Conservation (phyloP, 2,797 vertebrate species). For the Helicolenus hilgendorfi region DNA sequence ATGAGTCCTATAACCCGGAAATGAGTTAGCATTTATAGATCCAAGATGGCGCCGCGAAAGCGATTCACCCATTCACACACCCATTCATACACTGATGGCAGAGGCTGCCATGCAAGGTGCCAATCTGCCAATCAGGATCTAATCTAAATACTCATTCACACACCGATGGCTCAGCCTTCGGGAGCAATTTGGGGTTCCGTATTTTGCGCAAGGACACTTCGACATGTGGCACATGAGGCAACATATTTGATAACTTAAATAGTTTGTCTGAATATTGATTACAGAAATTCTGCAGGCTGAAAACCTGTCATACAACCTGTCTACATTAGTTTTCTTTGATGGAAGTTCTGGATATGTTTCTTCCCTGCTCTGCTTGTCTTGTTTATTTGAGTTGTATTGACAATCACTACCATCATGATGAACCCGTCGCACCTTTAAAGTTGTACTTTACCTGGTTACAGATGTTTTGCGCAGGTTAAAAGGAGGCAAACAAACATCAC, state of each 20-base stretch:
- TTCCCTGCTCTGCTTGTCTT: background rate
- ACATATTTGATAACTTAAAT: conserved; percentile 27
- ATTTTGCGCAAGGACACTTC: no score
- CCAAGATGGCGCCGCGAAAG: background rate
- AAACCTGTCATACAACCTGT: conserved; percentile 23
- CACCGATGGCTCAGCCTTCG: no score
- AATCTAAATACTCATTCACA: no score
- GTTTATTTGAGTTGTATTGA: conserved; percentile 7
- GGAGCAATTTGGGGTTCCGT: no score
- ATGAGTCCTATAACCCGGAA: no score
- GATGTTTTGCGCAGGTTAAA: background rate
- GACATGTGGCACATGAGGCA: no score
- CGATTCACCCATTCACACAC: background rate
- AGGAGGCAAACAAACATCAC: conserved; percentile 1
- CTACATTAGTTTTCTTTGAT: background rate
- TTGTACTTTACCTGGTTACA: background rate
- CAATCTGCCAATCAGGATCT: no score
- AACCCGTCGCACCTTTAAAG: background rate
- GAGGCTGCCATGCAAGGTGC: no score
- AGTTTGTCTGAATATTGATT: conserved; percentile 52
- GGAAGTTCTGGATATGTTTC: background rate
- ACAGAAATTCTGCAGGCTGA: conserved; percentile 6
- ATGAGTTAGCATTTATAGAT: no score
- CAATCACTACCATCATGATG: background rate
- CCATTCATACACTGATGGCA: no score